Conservation (phyloP, 1,140 invertebrate genomes). For the Heliconius hewitsoni region DNA sequence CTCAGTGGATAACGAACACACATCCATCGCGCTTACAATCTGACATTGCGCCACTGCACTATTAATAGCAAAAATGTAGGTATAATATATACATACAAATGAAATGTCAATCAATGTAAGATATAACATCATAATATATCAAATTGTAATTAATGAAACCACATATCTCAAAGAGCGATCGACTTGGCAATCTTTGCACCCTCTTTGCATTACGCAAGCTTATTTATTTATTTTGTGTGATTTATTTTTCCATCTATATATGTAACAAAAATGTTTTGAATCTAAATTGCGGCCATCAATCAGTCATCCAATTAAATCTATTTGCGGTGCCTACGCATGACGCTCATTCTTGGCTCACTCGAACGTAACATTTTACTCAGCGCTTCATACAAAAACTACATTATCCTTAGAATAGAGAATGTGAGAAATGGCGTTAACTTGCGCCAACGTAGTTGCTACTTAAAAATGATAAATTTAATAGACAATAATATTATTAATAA, state of each 20-base stretch:
- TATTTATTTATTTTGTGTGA: constrained; percentile 36
- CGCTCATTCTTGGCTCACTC: constrained; percentile 40
- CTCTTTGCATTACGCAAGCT: constrained; percentile 12
- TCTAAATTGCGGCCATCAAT: constrained; percentile 46
- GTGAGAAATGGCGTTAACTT: constrained; percentile 6
- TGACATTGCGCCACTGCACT: no score
- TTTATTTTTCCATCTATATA: constrained; percentile 24
- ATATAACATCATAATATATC: background rate
- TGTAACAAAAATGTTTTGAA: constrained; percentile 41
- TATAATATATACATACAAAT: no score
- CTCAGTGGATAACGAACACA: no score
- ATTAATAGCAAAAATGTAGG: no score
- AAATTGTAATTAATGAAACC: background rate
- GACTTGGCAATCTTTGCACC: constrained; percentile 14
- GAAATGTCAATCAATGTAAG: no score
- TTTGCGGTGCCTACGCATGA: constrained; percentile 44
- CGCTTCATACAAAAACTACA: constrained; percentile 62
- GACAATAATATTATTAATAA: background rate
- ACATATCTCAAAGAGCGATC: background rate
- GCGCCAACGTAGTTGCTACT: background rate
- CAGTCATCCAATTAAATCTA: constrained; percentile 48
- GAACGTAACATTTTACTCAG: constrained; percentile 53
- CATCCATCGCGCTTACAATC: no score
- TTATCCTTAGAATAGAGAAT: constrained; percentile 28
- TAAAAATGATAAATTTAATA: background rate